These are phyloP conservation scores for Pristionchus entomophagus DNA, from an alignment of 2,888 invertebrate genomes.

Conservation along the genomic window DNA sequence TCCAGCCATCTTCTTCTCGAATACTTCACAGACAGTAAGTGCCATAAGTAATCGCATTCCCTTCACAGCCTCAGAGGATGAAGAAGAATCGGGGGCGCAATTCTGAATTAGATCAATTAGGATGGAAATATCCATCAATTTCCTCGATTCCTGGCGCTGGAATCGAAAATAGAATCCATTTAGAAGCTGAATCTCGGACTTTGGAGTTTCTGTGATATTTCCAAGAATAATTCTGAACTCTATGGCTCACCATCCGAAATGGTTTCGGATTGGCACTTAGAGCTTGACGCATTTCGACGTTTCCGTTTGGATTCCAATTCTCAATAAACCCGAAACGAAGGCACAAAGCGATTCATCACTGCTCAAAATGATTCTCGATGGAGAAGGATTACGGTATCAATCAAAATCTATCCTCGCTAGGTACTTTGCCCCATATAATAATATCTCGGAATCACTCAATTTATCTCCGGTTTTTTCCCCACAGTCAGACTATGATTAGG, in stretches of 20 bases:
- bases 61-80: background rate
- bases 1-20: constrained; percentile 58
- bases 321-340: too few species aligned
- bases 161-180: background rate
- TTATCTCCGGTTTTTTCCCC: background rate
- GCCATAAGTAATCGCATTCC: constrained; percentile 29
- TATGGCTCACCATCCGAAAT: background rate
- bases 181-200: background rate
- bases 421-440: background rate
- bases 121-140: background rate
- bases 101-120: constrained; percentile 31
- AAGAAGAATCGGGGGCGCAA: background rate
- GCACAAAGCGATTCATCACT: too few species aligned
- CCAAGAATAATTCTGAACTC: background rate
- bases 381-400: background rate
- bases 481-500: too few species aligned
- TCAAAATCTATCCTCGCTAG: background rate
- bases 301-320: background rate
- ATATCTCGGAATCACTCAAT: background rate
- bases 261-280: background rate
- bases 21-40: constrained; percentile 42
- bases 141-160: background rate
- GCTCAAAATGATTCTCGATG: background rate
- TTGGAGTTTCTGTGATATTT: background rate
- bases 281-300: background rate